Percentiles rank a stretch among this genome's conserved stretches.
These are phyloP conservation scores for Takifugu flavidus DNA, from an alignment of 2,113 vertebrate genomes.

Conservation along the genomic window DNA sequence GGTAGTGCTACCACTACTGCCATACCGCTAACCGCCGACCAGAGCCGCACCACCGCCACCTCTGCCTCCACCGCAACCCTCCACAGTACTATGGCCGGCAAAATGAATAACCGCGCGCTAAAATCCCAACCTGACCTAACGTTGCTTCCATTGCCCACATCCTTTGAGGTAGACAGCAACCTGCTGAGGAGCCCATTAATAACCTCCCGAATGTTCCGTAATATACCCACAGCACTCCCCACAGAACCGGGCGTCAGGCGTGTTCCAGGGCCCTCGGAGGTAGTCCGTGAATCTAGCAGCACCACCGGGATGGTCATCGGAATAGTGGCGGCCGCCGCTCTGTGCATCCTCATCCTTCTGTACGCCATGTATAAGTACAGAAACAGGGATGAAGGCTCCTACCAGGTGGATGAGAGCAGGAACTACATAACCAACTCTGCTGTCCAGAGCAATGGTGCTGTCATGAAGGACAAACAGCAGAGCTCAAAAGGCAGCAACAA, in stretches of 20 bases:
- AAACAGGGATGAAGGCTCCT: constrained; percentile 99
- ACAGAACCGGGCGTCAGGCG: constrained; percentile 98
- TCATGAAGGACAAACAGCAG: constrained; percentile 96
- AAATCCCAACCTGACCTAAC: constrained; percentile 97
- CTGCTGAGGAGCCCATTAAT: constrained; percentile 98
- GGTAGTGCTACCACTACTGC: constrained; percentile 94
- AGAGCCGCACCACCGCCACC: constrained; percentile 95
- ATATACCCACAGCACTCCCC: constrained; percentile 99
- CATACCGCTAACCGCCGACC: constrained; percentile 92
- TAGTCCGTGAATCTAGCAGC: constrained; percentile 99
- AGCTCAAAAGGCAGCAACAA: constrained; percentile 93
- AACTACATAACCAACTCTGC: constrained; percentile 99
- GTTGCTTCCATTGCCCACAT: constrained; percentile 98
- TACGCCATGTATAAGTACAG: constrained; percentile 99
- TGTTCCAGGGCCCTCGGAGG: constrained; percentile 98
- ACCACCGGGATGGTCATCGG: constrained; percentile 99
- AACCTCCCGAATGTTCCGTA: constrained; percentile 99
- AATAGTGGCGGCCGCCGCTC: constrained; percentile 98
- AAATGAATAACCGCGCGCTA: constrained; percentile 97
- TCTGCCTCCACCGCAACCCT: constrained; percentile 92
- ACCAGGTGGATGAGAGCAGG: constrained; percentile 98
- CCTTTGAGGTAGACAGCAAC: constrained; percentile 99
- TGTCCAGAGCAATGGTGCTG: constrained; percentile 93
- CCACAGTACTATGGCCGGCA: constrained; percentile 92
- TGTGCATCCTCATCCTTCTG: constrained; percentile 99